Evolutionary conservation across 1,140 invertebrate genomes (phyloP).

Genomic region (Halictus rubicundus): DNA sequence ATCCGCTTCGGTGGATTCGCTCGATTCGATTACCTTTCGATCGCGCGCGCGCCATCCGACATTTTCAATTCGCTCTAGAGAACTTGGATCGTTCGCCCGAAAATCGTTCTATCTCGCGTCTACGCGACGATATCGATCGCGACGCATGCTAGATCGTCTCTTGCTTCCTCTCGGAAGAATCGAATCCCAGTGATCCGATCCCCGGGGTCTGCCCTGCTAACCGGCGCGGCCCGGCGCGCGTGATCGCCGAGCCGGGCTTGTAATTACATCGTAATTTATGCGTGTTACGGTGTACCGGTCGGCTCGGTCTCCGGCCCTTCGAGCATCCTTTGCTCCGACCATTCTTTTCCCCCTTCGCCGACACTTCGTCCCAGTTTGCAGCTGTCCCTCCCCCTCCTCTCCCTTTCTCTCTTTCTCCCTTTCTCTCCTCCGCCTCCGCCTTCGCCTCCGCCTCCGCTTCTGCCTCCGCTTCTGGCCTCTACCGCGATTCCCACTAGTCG

Average conservation of each 20-base stretch:
- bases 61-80: too few relatives aligned
- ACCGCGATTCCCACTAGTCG: too few relatives aligned
- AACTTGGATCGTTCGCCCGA: too few relatives aligned
- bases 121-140: too few relatives aligned
- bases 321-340: constrained; percentile 6
- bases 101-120: too few relatives aligned
- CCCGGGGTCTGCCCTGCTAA: constrained; percentile 61
- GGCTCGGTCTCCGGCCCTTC: constrained; percentile 48
- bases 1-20: constrained; percentile 66
- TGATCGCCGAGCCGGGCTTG: constrained; percentile 72
- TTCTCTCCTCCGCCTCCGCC: not conserved
- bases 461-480: too few relatives aligned
- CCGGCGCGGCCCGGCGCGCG: constrained; percentile 61
- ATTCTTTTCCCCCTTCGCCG: constrained; percentile 8
- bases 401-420: not conserved
- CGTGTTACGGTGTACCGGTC: constrained; percentile 72
- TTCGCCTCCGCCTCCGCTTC: too few relatives aligned
- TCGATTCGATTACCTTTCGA: constrained; percentile 25
- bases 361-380: not conserved
- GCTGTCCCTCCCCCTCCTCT: not conserved
- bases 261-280: constrained; percentile 80
- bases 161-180: constrained; percentile 34
- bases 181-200: constrained; percentile 65
- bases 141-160: not conserved
- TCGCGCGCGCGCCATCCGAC: too few relatives aligned